phyloP scores from a whole-genome alignment of 2,113 vertebrate species.

The Petaurus breviceps region DNA sequence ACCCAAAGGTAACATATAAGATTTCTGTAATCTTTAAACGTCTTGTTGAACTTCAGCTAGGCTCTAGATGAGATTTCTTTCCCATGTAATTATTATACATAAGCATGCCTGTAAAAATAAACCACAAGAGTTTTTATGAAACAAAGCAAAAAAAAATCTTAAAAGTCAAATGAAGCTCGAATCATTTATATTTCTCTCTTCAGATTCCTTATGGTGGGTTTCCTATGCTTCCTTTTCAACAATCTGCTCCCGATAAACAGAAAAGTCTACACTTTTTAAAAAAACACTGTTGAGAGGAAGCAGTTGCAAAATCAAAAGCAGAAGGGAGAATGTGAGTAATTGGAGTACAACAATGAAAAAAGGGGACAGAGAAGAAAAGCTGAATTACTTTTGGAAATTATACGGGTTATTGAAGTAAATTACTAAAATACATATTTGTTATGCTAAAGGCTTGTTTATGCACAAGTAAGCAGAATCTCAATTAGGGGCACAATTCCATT shows the following conservation, averaged over 20 bases:
- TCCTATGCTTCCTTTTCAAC: neutral
- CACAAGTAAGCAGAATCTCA: constrained; percentile 9
- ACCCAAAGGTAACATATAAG: neutral
- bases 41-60: constrained; percentile 43
- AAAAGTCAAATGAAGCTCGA: constrained; percentile 24
- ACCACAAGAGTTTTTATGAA: constrained; percentile 39
- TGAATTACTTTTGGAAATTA: constrained; percentile 1
- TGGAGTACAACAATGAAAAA: constrained; percentile 4
- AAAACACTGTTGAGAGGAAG: constrained; percentile 1
- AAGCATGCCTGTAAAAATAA: constrained; percentile 39
- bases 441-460: neutral
- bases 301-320: constrained; percentile 12
- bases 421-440: constrained; percentile 43
- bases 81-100: constrained; percentile 18
- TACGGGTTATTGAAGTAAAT: neutral
- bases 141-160: constrained; percentile 1
- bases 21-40: constrained; percentile 32
- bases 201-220: neutral
- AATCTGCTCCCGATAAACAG: neutral
- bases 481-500: neutral
- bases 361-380: constrained; percentile 10
- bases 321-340: neutral
- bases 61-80: constrained; percentile 32
- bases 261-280: neutral
- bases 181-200: constrained; percentile 21